Conservation (phyloP, 1,140 invertebrate genomes). For the Leptoteleia sp. region DNA sequence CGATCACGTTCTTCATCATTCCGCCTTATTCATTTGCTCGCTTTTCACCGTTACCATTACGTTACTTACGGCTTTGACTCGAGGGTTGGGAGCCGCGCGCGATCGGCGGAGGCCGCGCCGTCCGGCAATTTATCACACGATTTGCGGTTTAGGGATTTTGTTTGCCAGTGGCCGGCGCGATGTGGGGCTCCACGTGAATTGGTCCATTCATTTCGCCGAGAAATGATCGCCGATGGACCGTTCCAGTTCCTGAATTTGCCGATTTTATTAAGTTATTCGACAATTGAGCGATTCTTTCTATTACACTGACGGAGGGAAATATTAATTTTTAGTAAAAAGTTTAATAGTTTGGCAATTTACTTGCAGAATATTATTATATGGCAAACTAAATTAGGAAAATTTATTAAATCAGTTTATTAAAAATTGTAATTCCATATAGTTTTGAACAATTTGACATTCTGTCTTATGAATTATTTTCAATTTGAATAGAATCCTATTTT, state of each 20-base stretch:
- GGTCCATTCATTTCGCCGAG: constrained; percentile 48
- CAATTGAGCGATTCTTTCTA: too few relatives aligned
- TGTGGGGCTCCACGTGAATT: constrained; percentile 29
- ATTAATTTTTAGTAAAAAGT: too few relatives aligned
- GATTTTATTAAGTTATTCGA: too few relatives aligned
- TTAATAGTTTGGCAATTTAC: too few relatives aligned
- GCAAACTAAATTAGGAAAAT: too few relatives aligned
- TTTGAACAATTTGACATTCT: too few relatives aligned
- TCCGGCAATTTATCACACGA: constrained; percentile 43
- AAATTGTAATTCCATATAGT: too few relatives aligned
- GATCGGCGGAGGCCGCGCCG: constrained; percentile 2
- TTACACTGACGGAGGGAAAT: too few relatives aligned
- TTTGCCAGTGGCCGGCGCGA: constrained; percentile 35
- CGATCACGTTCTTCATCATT: constrained; percentile 56
- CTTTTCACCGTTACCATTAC: constrained; percentile 50
- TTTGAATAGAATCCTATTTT: too few relatives aligned
- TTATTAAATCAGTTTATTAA: too few relatives aligned
- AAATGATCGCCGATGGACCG: constrained; percentile 17
- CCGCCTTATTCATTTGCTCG: constrained; percentile 42
- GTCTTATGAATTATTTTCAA: too few relatives aligned
- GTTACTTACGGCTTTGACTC: constrained; percentile 49
- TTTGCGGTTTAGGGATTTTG: constrained; percentile 47
- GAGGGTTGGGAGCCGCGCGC: constrained; percentile 2
- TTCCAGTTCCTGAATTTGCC: constrained; percentile 1
- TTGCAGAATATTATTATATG: too few relatives aligned